Base-by-base conservation (phyloP, 2,113 vertebrate species). In the Pagrus major region DNA sequence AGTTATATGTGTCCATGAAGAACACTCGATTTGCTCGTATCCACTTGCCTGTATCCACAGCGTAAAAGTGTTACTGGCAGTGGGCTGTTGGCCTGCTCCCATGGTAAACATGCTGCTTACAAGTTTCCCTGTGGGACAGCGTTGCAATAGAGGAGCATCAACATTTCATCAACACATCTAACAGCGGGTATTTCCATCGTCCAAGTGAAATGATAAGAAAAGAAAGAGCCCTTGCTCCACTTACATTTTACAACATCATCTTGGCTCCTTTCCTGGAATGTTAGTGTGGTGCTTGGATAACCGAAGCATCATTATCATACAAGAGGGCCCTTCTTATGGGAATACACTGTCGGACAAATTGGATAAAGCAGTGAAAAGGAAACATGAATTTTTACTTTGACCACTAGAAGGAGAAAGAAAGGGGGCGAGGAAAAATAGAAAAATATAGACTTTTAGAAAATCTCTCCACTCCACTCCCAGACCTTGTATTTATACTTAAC, bases 181-280 rank as follows among this genome's bases (percentile, higher is more conserved):
- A 76, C 47, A 33, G 18, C 60, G 78, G 11, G 25, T 11, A 18
- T 44, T 35, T 58, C 9, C 3, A 61, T 64, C 72, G 66, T 68
- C 63, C 66, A 76, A 82, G 59, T 59, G 47, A 84, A 60, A 76
- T 64, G 37, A 44, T 78, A 27, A 70, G n/a, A 55, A 78, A n/a
- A 60, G 68, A 77, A 56, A 58, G 25, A 51, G 27, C 14, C 39
- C 65, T 16, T 35, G 61, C n/a, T 55, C 29, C 20, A n/a, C 54
- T 84, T 41, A 41, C 31, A 65, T 84, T 84, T 76, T 73, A 72
- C 25, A 44, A 25, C 71, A 59, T 41, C 55, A 41, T 65, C 42
- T 80, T 86, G 59, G 66, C 75, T 81, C 16, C 35, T 58, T 75
- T 87, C 64, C 72, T 80, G 35, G 61, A 59, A 71, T 69, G 21